A percentile compares a stretch with the other conserved stretches of the same genome.
These are phyloP conservation scores for Helicoverpa armigera DNA, from an alignment of 1,140 invertebrate genomes.

Conservation along the genomic window DNA sequence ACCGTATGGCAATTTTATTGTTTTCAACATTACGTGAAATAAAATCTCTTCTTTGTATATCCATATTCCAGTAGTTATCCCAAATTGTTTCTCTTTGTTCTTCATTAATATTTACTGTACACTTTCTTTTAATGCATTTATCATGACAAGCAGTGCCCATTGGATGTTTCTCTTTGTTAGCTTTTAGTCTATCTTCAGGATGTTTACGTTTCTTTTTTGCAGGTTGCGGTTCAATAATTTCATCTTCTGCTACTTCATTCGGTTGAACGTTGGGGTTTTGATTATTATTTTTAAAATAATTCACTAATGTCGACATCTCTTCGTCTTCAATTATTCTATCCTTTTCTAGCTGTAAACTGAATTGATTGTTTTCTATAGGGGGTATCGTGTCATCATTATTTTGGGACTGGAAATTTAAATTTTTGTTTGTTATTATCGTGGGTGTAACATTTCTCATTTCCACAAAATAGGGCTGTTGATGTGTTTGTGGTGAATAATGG, in stretches of 20 bases:
- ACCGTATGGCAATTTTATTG: conserved; percentile 3
- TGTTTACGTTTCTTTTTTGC: conserved; percentile 12
- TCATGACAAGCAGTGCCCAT: background rate
- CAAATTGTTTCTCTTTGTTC: conserved; percentile 10
- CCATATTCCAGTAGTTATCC: conserved; percentile 30
- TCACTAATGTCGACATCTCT: background rate
- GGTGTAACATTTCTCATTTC: conserved; percentile 11
- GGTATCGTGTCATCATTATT: background rate
- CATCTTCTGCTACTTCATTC: background rate
- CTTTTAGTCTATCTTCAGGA: background rate
- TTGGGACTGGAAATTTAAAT: background rate
- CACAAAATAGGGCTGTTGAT: background rate
- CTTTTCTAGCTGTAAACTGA: background rate
- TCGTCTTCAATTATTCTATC: background rate
- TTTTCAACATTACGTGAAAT: conserved; percentile 12
- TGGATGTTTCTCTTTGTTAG: background rate
- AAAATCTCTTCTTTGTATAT: conserved; percentile 26
- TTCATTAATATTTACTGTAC: conserved; percentile 25
- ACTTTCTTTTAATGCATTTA: conserved; percentile 17
- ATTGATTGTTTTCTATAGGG: background rate
- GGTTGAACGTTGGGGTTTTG: background rate
- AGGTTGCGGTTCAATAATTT: background rate
- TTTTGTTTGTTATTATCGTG: background rate
- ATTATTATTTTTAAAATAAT: background rate
- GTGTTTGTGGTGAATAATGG: background rate